phyloP scores from a whole-genome alignment of 2,888 invertebrate species.

The Epiblema foenella region DNA sequence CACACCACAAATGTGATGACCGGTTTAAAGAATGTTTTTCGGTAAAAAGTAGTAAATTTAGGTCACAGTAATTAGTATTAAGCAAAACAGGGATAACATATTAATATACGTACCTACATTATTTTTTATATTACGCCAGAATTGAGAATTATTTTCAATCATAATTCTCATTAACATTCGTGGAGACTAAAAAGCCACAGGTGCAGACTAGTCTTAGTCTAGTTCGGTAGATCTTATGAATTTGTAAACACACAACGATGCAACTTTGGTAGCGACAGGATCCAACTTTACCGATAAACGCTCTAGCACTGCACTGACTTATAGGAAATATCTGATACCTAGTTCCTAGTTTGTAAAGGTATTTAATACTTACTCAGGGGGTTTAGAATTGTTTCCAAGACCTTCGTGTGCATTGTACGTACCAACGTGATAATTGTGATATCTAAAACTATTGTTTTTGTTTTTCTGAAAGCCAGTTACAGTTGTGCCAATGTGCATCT shows the following conservation, averaged over 20 bases:
- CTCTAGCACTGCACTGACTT: constrained; percentile 18
- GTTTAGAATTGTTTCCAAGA: constrained; percentile 9
- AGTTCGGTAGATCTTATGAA: neutral
- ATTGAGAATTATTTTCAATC: neutral
- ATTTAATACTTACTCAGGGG: constrained; percentile 7
- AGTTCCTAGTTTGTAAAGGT: constrained; percentile 11
- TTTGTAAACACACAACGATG: neutral
- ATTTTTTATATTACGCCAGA: neutral
- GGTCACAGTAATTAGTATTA: too few species aligned
- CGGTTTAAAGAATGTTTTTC: constrained; percentile 27
- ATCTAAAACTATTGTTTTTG: too few species aligned
- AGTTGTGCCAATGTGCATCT: too few species aligned
- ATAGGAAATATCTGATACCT: constrained; percentile 33
- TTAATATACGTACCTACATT: neutral
- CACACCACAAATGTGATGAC: constrained; percentile 37
- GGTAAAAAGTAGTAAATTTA: neutral
- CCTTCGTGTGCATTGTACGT: neutral
- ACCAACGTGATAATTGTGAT: too few species aligned
- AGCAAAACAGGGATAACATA: neutral
- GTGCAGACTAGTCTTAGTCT: neutral
- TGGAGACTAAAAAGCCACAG: too few species aligned
- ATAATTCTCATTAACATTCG: neutral
- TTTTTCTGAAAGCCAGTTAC: too few species aligned
- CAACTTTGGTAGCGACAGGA: neutral
- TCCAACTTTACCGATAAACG: constrained; percentile 34